Conservation (phyloP, 2,797 vertebrate genomes). For the Chloroceryle amazona region DNA sequence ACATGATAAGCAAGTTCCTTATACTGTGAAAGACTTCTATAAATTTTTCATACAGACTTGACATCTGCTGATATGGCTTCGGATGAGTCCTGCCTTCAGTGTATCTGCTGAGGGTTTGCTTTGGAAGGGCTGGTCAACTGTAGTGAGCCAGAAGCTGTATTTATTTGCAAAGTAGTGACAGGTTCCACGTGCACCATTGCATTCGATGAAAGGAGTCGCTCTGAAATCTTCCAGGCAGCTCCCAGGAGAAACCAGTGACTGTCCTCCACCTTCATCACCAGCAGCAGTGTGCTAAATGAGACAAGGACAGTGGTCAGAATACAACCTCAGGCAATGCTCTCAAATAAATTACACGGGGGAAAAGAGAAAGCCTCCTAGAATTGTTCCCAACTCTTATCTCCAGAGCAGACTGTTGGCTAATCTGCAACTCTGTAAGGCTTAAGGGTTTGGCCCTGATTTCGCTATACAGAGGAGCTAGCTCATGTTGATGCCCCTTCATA, state of each 20-base stretch:
- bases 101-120: slow-evolving; percentile 87
- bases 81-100: slow-evolving; percentile 94
- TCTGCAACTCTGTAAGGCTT: background rate
- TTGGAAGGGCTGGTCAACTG: slow-evolving; percentile 89
- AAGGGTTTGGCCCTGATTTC: background rate
- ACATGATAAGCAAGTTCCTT: slow-evolving; percentile 16
- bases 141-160: slow-evolving; percentile 97
- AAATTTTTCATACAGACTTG: slow-evolving; percentile 99
- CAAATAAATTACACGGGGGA: background rate
- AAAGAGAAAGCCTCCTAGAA: background rate
- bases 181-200: slow-evolving; percentile 94
- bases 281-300: slow-evolving; percentile 91
- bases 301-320: slow-evolving; percentile 12
- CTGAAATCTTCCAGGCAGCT: slow-evolving; percentile 98
- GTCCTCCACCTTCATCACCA: slow-evolving; percentile 95
- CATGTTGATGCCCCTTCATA: background rate
- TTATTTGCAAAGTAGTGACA: slow-evolving; percentile 98
- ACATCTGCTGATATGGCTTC: slow-evolving; percentile 95
- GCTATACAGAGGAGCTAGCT: background rate
- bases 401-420: background rate
- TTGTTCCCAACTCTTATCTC: background rate
- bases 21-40: slow-evolving; percentile 78
- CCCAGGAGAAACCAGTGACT: slow-evolving; percentile 96
- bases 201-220: slow-evolving; percentile 96
- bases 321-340: background rate